A percentile compares a stretch with the other conserved stretches of the same genome.
phyloP scores from a whole-genome alignment of 2,797 vertebrate genomes.

The Enteromius thamalakanensis region DNA sequence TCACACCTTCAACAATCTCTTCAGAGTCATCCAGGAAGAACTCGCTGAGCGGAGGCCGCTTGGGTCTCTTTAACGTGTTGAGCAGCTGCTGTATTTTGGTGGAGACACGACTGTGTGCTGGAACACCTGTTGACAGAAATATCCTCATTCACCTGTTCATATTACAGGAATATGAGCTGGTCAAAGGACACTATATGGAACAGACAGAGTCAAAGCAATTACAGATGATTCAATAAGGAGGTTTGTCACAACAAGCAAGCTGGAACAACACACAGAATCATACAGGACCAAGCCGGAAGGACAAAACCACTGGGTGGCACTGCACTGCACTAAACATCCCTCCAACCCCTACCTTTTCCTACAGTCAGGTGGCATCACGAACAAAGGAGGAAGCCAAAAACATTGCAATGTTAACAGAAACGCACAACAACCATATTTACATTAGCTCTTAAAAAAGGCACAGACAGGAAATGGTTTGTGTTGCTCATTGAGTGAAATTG shows the following conservation, averaged over 20 bases:
- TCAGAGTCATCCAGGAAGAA: slow-evolving; percentile 97
- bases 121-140: slow-evolving; percentile 84
- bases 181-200: slow-evolving; percentile 12
- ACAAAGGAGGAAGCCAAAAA: slow-evolving; percentile 74
- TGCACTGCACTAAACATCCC: slow-evolving; percentile 37
- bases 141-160: slow-evolving; percentile 45
- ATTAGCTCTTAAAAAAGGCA: neutral
- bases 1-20: slow-evolving; percentile 95
- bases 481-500: neutral
- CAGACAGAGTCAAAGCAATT: slow-evolving; percentile 7
- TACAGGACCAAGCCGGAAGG: slow-evolving; percentile 62
- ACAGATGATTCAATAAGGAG: neutral
- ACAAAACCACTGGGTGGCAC: slow-evolving; percentile 64
- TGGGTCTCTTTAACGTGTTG: slow-evolving; percentile 96
- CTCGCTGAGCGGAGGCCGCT: slow-evolving; percentile 94
- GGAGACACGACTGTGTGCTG: slow-evolving; percentile 94
- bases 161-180: slow-evolving; percentile 10
- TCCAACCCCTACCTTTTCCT: slow-evolving; percentile 76
- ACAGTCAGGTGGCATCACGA: slow-evolving; percentile 72
- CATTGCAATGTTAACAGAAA: slow-evolving; percentile 68
- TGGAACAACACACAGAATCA: slow-evolving; percentile 20
- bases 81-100: slow-evolving; percentile 98
- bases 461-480: neutral
- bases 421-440: neutral
- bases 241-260: slow-evolving; percentile 10